Evolutionary conservation across 2,888 invertebrate species (phyloP).

Genomic region (Drosophila limbata): DNA sequence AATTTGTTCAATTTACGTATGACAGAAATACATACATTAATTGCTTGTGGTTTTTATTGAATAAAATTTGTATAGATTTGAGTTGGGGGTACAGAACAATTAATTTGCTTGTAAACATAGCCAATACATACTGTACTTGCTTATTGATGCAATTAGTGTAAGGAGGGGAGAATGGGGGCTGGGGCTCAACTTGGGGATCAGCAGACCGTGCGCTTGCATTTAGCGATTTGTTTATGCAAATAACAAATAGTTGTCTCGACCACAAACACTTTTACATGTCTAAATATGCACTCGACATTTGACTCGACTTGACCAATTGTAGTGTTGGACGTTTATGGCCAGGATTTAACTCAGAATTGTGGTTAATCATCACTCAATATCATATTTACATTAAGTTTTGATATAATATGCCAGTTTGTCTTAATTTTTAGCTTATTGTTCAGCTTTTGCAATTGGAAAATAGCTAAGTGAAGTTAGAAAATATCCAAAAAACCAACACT

Average conservation of each 20-base stretch:
- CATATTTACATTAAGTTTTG: not conserved
- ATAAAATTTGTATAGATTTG: not conserved
- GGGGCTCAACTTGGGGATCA: conserved; percentile 13
- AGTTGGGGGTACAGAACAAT: not conserved
- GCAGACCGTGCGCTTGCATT: conserved; percentile 36
- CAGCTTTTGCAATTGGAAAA: not conserved
- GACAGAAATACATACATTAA: not conserved
- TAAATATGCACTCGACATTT: conserved; percentile 21
- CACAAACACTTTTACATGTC: conserved; percentile 11
- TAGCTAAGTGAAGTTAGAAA: not conserved
- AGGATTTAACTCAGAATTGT: conserved; percentile 15
- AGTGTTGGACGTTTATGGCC: conserved; percentile 23
- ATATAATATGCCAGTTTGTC: not conserved
- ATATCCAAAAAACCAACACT: conserved; percentile 4
- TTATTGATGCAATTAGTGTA: not conserved
- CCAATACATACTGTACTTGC: conserved; percentile 7
- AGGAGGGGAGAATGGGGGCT: not conserved
- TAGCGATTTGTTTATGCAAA: conserved; percentile 59
- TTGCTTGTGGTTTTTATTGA: not conserved
- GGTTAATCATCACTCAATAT: conserved; percentile 8
- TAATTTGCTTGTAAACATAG: not conserved
- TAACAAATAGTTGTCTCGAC: conserved; percentile 32
- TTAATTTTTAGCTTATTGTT: not conserved
- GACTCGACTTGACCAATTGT: conserved; percentile 16
- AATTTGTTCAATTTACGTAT: conserved; percentile 4